Conservation (phyloP, 2,797 vertebrate species). For the Myotis daubentonii region DNA sequence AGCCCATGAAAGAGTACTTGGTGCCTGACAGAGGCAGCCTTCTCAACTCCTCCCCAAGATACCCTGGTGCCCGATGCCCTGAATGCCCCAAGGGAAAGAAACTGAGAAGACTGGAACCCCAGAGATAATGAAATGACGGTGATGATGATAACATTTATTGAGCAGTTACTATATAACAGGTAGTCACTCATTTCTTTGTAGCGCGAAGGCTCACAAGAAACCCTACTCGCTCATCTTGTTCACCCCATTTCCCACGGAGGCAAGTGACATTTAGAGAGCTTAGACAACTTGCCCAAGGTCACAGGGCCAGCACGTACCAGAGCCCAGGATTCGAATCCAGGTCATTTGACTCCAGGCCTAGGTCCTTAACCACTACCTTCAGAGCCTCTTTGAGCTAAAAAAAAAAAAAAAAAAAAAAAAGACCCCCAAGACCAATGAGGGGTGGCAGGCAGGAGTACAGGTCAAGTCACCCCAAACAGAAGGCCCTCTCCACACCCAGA, state of each 20-base stretch:
- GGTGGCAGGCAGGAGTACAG: neutral
- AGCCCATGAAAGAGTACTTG: neutral
- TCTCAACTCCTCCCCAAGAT: neutral
- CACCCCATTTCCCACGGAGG: neutral
- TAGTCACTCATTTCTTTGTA: constrained; percentile 1
- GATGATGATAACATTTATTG: neutral
- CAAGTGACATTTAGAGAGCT: constrained; percentile 33
- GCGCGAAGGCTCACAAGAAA: neutral
- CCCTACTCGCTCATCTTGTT: neutral
- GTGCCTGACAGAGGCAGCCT: neutral
- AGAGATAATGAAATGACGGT: neutral
- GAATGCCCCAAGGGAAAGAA: neutral
- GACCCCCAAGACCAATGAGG: neutral
- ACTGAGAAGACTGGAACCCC: neutral
- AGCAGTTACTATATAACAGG: neutral
- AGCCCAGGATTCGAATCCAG: neutral
- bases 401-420: neutral
- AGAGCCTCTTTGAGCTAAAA: neutral
- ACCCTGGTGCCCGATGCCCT: neutral
- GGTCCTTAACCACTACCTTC: neutral
- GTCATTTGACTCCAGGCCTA: neutral
- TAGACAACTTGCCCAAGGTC: constrained; percentile 68
- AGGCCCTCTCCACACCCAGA: neutral
- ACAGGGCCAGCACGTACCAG: constrained; percentile 36
- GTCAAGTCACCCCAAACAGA: neutral